Conservation (phyloP, 2,797 vertebrate species). For the Eulemur rubriventer region DNA sequence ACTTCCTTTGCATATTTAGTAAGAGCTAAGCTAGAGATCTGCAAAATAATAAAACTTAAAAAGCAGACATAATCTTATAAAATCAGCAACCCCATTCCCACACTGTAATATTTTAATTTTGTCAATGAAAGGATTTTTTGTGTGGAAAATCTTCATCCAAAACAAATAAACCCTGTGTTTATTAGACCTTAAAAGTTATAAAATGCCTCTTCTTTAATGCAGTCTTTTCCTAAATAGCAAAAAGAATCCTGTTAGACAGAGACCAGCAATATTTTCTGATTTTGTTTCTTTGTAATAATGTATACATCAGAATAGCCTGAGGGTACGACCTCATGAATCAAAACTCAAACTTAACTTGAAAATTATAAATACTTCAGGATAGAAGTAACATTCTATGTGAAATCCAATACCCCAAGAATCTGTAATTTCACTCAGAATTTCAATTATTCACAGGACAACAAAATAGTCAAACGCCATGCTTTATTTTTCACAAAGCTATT, state of each 20-base stretch:
- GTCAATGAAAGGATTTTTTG: not conserved
- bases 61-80: not conserved
- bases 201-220: slow-evolving; percentile 22
- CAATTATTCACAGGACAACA: not conserved
- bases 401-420: slow-evolving; percentile 39
- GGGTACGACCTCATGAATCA: not conserved
- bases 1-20: slow-evolving; percentile 14
- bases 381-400: not conserved
- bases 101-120: slow-evolving; percentile 11
- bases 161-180: slow-evolving; percentile 8
- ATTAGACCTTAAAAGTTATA: slow-evolving; percentile 32
- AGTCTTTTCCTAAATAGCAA: slow-evolving; percentile 21
- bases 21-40: not conserved
- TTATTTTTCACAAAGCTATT: not conserved
- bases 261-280: not conserved
- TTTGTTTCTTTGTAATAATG: slow-evolving; percentile 1
- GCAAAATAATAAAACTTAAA: not conserved
- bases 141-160: not conserved
- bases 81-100: not conserved
- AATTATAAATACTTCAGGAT: not conserved
- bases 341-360: slow-evolving; percentile 10
- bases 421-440: slow-evolving; percentile 14
- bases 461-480: not conserved
- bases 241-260: not conserved
- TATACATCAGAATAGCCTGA: not conserved